Evolutionary conservation across 1,140 invertebrate species (phyloP).

Genomic region (Aleiodes sp.): DNA sequence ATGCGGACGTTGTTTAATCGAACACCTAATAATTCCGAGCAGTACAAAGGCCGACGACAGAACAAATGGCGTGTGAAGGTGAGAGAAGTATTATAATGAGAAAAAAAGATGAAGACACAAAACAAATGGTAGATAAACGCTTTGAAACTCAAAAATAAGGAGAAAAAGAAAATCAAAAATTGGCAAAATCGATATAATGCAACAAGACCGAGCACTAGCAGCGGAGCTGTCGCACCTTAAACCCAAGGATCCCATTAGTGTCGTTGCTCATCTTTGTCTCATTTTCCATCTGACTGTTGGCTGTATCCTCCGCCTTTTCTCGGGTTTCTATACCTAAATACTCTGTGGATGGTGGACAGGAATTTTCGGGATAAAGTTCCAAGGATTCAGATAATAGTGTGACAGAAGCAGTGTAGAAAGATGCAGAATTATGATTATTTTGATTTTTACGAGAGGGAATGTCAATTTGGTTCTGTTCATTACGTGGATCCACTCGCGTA

Average conservation of each 20-base stretch:
- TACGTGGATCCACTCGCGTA: conserved; percentile 38
- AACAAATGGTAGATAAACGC: background rate
- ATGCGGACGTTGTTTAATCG: background rate
- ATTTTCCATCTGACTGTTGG: conserved; percentile 46
- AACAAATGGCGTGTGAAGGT: background rate
- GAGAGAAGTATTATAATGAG: background rate
- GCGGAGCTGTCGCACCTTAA: conserved; percentile 61
- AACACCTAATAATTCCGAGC: background rate
- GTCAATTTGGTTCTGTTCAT: conserved; percentile 33
- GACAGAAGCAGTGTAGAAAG: background rate
- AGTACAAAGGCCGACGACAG: background rate
- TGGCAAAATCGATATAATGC: conserved; percentile 26
- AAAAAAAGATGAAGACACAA: background rate
- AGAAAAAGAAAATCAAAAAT: conserved; percentile 20
- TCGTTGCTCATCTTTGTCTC: conserved; percentile 46
- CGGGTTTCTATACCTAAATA: conserved; percentile 59
- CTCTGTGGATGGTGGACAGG: conserved; percentile 44
- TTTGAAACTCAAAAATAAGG: conserved; percentile 14
- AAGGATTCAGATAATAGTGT: conserved; percentile 10
- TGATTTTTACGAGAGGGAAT: background rate
- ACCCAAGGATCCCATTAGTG: conserved; percentile 47
- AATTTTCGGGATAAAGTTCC: background rate
- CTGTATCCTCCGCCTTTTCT: conserved; percentile 46
- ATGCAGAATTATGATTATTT: background rate
- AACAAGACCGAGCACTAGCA: conserved; percentile 49